Conservation (phyloP, 2,888 invertebrate species). For the Acronicta leporina region DNA sequence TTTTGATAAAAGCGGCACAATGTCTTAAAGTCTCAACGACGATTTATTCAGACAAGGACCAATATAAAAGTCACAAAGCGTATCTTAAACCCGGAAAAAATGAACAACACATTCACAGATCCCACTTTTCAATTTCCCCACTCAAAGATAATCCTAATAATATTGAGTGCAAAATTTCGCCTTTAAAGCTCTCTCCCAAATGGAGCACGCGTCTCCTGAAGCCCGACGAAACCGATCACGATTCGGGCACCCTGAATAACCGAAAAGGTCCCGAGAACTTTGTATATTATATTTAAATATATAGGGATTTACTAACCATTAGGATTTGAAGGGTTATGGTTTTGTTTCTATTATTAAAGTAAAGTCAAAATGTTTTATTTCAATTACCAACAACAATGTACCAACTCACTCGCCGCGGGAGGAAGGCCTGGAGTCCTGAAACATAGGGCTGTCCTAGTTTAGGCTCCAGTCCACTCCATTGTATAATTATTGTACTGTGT, state of each 20-base stretch:
- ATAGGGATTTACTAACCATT: conserved; percentile 22
- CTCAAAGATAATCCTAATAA: conserved; percentile 5
- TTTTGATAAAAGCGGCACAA: no score
- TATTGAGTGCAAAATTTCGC: conserved; percentile 9
- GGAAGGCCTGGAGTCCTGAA: no score
- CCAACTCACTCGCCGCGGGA: no score
- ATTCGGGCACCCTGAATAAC: conserved; percentile 22
- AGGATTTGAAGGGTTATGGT: conserved; percentile 13
- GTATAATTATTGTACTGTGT: no score
- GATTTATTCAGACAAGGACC: no score
- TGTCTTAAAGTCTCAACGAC: no score
- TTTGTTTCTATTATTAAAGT: background rate
- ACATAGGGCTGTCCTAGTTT: no score
- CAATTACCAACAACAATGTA: no score
- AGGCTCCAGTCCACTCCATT: no score
- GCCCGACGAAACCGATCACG: conserved; percentile 19
- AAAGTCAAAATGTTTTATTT: no score
- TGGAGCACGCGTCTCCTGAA: conserved; percentile 7
- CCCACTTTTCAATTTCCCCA: conserved; percentile 4
- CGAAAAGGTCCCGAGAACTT: conserved; percentile 16
- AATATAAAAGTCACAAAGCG: no score
- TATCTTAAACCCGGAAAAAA: conserved; percentile 1
- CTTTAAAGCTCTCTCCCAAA: conserved; percentile 5
- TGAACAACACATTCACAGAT: background rate
- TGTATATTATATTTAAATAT: conserved; percentile 13